Evolutionary conservation across 2,888 invertebrate genomes (phyloP), one percentile per base, ranked within the genome.

Genomic region (Aspidiotus destructor): DNA sequence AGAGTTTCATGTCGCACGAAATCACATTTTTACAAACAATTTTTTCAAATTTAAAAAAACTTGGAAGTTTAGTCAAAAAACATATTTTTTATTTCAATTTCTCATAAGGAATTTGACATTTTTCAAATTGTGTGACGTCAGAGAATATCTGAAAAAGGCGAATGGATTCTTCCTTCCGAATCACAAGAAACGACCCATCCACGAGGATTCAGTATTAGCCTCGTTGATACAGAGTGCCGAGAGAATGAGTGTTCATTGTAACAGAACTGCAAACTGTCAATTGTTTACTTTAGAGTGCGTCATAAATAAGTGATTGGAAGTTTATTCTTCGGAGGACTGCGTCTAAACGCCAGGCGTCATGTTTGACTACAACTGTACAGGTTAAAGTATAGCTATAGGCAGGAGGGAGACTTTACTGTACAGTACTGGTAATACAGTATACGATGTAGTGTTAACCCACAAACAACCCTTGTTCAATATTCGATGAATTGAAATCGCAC

Each of bases 401-500:
- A 42, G 65, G 58, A 65, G 65, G 65, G 58, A 58, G 17, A 28
- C 40, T 28, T 28, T 28, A 28, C 28, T 28, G 28, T 28, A 54
- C 17, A 16, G 65, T 65, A 57, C 11, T n/a, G 41, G 61, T 42
- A 42, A 11, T 57, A 58, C 58, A 55, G 52, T 62, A 62, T 62
- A 62, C 64, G 55, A 58, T 58, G 28, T 58, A 65, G 65, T 44
- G 65, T 65, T 65, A 65, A 65, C 65, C 65, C 65, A 65, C 65
- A 65, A 65, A 65, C 65, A 44, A 65, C 65, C 65, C 65, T 65
- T 58, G 65, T 65, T 65, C 65, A 65, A 65, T 65, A 65, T 65
- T 65, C 65, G 58, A 65, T 65, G 65, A 65, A 65, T 65, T 65
- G 58, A 65, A 65, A 57, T 65, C 57, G 54, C 64, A 16, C 58